Conservation (phyloP, 1,140 invertebrate species). For the Brachionus asplanchnoidis region DNA sequence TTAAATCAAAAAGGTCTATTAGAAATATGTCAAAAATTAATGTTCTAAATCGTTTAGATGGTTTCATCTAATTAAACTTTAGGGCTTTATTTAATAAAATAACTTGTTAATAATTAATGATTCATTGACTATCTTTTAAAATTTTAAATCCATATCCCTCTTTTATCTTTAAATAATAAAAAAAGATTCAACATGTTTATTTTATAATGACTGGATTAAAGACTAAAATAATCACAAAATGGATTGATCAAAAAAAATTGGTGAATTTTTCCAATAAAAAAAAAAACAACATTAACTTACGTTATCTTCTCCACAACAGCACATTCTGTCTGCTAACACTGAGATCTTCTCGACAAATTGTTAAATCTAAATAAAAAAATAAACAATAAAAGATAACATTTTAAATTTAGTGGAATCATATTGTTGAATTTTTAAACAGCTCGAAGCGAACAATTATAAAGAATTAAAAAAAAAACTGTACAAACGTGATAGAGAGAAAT, state of each 20-base stretch:
- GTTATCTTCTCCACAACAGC: neutral
- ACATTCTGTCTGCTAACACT: neutral
- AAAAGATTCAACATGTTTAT: no score
- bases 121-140: neutral
- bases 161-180: no score
- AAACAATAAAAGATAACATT: neutral
- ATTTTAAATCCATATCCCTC: no score
- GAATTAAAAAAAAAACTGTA: neutral
- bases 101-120: neutral
- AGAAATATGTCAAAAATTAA: neutral
- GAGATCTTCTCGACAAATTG: neutral
- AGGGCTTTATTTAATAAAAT: neutral
- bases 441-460: neutral
- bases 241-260: neutral
- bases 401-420: neutral
- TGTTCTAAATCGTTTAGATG: neutral
- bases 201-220: neutral
- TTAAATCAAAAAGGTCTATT: neutral
- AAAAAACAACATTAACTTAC: neutral
- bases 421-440: neutral
- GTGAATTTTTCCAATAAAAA: neutral
- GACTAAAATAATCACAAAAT: neutral
- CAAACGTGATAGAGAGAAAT: neutral
- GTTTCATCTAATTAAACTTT: neutral
- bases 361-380: neutral